Evolutionary conservation across 2,113 vertebrate genomes (phyloP).

Genomic region (Bombycilla garrulus): DNA sequence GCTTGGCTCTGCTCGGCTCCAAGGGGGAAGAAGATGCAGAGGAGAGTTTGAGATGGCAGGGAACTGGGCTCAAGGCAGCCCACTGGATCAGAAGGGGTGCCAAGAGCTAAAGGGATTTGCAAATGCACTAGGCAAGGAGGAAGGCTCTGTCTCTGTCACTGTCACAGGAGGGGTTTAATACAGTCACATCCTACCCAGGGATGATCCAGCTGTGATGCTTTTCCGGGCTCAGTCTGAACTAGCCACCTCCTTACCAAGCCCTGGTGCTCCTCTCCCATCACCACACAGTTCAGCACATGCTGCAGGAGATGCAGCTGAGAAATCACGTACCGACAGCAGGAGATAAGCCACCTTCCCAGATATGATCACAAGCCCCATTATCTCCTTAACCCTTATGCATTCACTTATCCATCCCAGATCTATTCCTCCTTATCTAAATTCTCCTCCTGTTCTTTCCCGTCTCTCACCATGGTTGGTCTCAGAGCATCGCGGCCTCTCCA

Average conservation of each 20-base stretch:
- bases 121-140: neutral
- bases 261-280: neutral
- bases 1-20: neutral
- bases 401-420: neutral
- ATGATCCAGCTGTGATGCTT: neutral
- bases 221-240: neutral
- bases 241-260: neutral
- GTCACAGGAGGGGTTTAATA: neutral
- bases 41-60: neutral
- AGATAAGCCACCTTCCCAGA: constrained; percentile 16
- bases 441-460: neutral
- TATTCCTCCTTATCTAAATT: neutral
- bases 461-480: neutral
- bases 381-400: constrained; percentile 9
- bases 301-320: neutral
- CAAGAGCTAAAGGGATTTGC: neutral
- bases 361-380: neutral
- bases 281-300: accelerated
- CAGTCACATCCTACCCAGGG: neutral
- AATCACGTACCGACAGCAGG: neutral
- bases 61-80: neutral
- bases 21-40: neutral
- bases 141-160: neutral
- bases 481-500: accelerated
- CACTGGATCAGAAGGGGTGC: neutral